Conservation (phyloP, 2,888 invertebrate genomes). For the Pristionchus exspectatus region DNA sequence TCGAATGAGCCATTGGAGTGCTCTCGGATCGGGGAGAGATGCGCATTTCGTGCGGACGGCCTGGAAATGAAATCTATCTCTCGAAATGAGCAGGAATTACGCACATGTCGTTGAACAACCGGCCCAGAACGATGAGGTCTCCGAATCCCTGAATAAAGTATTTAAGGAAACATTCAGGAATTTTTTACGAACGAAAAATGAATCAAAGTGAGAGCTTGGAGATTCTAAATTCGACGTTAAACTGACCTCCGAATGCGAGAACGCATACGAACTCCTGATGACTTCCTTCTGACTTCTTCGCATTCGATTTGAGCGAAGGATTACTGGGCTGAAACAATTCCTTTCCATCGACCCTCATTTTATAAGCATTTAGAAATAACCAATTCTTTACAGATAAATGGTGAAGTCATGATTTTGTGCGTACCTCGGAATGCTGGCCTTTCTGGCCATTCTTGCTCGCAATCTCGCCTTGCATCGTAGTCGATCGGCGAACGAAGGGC, state of each 20-base stretch:
- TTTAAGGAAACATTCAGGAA: not conserved
- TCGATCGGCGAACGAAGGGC: conserved; percentile 93
- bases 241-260: conserved; percentile 91
- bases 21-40: conserved; percentile 25
- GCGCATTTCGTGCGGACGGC: not conserved
- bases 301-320: conserved; percentile 81
- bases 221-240: too few species aligned
- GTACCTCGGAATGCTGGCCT: not conserved
- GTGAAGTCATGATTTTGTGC: not conserved
- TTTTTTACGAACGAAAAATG: not conserved
- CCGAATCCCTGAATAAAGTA: conserved; percentile 86
- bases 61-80: not conserved
- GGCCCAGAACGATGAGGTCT: conserved; percentile 88
- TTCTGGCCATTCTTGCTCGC: not conserved
- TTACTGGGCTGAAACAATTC: conserved; percentile 60
- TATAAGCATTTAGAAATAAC: not conserved
- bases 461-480: conserved; percentile 83
- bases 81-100: not conserved
- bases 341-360: not conserved
- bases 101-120: conserved; percentile 74
- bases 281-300: conserved; percentile 90
- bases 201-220: not conserved
- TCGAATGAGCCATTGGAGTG: not conserved
- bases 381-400: not conserved
- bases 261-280: conserved; percentile 96